Conservation (phyloP, 1,140 invertebrate genomes). For the Drosophila ananassae region DNA sequence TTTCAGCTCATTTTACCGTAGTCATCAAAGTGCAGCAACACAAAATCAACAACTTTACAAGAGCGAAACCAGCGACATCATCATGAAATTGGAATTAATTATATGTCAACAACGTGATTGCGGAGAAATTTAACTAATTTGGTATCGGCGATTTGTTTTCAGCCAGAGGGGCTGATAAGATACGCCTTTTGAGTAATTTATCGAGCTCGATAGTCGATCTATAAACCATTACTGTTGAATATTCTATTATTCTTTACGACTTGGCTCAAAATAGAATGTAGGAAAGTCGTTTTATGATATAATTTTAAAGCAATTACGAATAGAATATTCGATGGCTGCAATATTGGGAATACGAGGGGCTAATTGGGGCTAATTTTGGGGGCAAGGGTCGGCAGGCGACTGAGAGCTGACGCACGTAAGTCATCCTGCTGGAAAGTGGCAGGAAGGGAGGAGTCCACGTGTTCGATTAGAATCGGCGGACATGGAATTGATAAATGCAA, state of each 20-base stretch:
- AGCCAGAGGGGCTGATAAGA: conserved; percentile 20
- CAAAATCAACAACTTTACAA: conserved; percentile 38
- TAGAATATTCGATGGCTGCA: neutral
- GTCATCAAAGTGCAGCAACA: conserved; percentile 39
- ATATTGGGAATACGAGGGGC: neutral
- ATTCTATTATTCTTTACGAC: too few relatives aligned
- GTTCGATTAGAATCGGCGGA: neutral
- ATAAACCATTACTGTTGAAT: too few relatives aligned
- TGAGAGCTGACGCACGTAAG: too few relatives aligned
- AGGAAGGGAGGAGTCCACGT: neutral
- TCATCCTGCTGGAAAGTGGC: too few relatives aligned
- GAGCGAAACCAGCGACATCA: conserved; percentile 27
- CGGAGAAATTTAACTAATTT: conserved; percentile 48
- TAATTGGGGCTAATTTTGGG: conserved; percentile 20
- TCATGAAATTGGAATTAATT: conserved; percentile 58
- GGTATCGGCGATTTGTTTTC: conserved; percentile 17
- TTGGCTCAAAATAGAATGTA: too few relatives aligned
- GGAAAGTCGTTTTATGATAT: too few relatives aligned
- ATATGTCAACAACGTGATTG: conserved; percentile 59
- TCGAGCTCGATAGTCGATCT: conserved; percentile 28
- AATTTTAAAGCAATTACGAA: too few relatives aligned
- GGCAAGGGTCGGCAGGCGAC: neutral
- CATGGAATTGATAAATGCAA: too few relatives aligned
- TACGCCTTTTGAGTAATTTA: conserved; percentile 33
- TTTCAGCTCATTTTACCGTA: conserved; percentile 36